These are phyloP conservation scores for Aptenodytes patagonicus DNA, from an alignment of 2,113 vertebrate species.

Conservation along the genomic window DNA sequence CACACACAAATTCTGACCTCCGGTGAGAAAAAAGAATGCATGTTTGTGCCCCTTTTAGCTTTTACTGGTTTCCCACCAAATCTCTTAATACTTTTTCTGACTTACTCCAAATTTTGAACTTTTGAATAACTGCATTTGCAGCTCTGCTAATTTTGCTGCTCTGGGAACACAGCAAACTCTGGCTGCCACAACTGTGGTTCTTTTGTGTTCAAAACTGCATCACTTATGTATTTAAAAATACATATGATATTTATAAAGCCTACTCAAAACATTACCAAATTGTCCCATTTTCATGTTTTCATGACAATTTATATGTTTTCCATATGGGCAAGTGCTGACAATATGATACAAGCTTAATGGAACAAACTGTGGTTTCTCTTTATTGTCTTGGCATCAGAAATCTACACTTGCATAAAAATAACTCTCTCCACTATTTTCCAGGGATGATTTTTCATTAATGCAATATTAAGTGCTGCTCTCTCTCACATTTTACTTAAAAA, in stretches of 20 bases:
- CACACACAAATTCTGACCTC: not conserved
- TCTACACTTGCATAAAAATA: slow-evolving; percentile 69
- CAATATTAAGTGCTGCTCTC: not conserved
- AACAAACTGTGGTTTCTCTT: slow-evolving; percentile 57
- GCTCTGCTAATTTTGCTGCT: slow-evolving; percentile 39
- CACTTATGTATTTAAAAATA: slow-evolving; percentile 73
- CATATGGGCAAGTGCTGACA: slow-evolving; percentile 76
- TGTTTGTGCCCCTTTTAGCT: not conserved
- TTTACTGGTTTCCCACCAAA: slow-evolving; percentile 42
- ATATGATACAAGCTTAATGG: slow-evolving; percentile 70
- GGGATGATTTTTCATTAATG: slow-evolving; percentile 39
- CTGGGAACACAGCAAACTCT: slow-evolving; percentile 52
- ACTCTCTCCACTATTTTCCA: slow-evolving; percentile 23
- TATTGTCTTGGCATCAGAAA: slow-evolving; percentile 71
- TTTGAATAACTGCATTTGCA: slow-evolving; percentile 27
- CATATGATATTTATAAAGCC: slow-evolving; percentile 69
- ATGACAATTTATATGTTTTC: slow-evolving; percentile 79
- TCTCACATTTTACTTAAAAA: not conserved
- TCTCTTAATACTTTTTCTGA: not conserved
- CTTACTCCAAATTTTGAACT: slow-evolving; percentile 20
- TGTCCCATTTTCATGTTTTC: slow-evolving; percentile 75
- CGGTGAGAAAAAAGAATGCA: not conserved
- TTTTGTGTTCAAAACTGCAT: slow-evolving; percentile 64
- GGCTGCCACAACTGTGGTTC: slow-evolving; percentile 45
- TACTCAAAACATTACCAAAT: slow-evolving; percentile 76